phyloP scores from a whole-genome alignment of 2,113 vertebrate species.

The Xenopus tropicalis region DNA sequence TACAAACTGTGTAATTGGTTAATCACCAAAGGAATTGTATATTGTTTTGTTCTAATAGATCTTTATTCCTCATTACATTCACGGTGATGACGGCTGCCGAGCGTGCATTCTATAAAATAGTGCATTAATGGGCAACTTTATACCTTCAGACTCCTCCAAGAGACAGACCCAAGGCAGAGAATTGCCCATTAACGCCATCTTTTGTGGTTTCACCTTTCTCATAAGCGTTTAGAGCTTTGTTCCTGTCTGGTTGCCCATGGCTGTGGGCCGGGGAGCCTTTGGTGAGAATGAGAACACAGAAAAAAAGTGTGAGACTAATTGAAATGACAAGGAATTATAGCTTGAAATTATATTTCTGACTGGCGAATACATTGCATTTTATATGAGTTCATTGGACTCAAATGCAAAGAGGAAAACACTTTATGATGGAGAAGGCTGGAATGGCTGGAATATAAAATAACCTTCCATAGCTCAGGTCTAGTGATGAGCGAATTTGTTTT shows the following conservation, averaged over 20 bases:
- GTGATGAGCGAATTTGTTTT: too few species aligned
- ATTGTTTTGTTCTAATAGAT: constrained; percentile 6
- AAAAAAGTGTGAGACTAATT: constrained; percentile 20
- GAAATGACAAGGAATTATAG: constrained; percentile 26
- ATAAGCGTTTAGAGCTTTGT: constrained; percentile 4
- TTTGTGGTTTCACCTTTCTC: constrained; percentile 17
- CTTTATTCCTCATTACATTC: neutral
- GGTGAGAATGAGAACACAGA: constrained; percentile 2
- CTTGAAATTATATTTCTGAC: constrained; percentile 26
- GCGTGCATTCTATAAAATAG: neutral
- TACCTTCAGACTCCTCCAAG: constrained; percentile 5
- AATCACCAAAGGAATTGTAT: neutral
- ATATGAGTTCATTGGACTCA: neutral
- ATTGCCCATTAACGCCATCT: constrained; percentile 9
- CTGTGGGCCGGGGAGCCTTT: neutral
- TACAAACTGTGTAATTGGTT: neutral
- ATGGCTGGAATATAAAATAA: neutral
- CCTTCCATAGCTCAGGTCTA: neutral
- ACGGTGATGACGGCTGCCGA: neutral
- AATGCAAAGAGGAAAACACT: neutral
- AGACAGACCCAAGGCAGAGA: constrained; percentile 1
- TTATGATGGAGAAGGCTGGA: neutral
- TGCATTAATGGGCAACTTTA: neutral
- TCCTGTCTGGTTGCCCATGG: neutral
- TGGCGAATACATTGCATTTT: neutral